Conservation (phyloP, 2,113 vertebrate genomes). For the Shinisaurus crocodilurus region DNA sequence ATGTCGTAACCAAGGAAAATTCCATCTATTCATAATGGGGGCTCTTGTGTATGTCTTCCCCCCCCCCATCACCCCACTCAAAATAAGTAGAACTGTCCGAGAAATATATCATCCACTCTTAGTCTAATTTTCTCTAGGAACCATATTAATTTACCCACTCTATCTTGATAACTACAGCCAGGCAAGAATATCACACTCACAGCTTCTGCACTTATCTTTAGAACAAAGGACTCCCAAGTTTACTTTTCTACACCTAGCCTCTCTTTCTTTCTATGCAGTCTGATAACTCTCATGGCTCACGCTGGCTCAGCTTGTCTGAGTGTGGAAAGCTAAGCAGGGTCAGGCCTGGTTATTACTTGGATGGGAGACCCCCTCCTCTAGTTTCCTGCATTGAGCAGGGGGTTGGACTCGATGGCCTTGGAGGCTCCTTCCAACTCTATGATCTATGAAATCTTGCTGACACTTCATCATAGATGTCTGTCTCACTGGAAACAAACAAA, state of each 20-base stretch:
- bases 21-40: background rate
- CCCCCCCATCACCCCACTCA: background rate
- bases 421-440: too few relatives aligned
- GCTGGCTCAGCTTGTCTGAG: too few relatives aligned
- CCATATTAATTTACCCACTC: background rate
- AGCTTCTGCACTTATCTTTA: background rate
- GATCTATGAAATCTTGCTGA: too few relatives aligned
- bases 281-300: too few relatives aligned
- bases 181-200: background rate
- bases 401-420: too few relatives aligned
- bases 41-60: background rate
- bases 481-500: background rate
- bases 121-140: background rate
- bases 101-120: background rate
- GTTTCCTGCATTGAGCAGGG: too few relatives aligned
- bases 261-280: too few relatives aligned
- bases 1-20: background rate
- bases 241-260: background rate
- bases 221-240: background rate
- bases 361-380: too few relatives aligned
- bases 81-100: background rate
- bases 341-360: too few relatives aligned
- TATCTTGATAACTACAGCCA: background rate
- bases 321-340: too few relatives aligned
- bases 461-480: background rate